These are phyloP conservation scores for Gymnoscopelus microlampas DNA, from an alignment of 2,797 vertebrate genomes.

Conservation along the genomic window DNA sequence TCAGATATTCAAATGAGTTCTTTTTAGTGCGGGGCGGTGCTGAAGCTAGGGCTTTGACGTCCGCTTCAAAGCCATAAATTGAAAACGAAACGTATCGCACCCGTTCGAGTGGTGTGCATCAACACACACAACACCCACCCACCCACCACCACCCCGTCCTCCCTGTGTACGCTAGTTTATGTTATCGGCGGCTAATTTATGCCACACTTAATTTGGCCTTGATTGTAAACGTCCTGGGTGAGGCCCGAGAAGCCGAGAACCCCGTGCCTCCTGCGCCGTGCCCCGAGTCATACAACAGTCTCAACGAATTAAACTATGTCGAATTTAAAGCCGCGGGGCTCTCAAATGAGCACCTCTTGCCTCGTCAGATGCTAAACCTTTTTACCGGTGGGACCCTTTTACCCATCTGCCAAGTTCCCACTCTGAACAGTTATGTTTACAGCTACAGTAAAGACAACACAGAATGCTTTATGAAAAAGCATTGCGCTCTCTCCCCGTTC, in stretches of 20 bases:
- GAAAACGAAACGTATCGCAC: constrained; percentile 79
- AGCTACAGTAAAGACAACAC: constrained; percentile 38
- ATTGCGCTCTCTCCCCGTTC: constrained; percentile 43
- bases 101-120: constrained; percentile 79
- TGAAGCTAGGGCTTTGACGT: constrained; percentile 71
- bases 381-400: constrained; percentile 57
- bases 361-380: constrained; percentile 54
- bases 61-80: constrained; percentile 74
- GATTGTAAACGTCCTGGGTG: constrained; percentile 81
- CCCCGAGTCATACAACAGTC: constrained; percentile 60
- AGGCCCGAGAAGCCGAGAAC: constrained; percentile 70
- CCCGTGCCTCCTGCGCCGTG: constrained; percentile 70
- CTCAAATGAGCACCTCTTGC: constrained; percentile 56
- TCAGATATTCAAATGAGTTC: constrained; percentile 80
- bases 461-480: constrained; percentile 56
- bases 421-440: constrained; percentile 52
- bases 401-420: constrained; percentile 51
- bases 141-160: constrained; percentile 59
- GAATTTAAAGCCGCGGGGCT: constrained; percentile 48
- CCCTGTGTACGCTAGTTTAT: constrained; percentile 75
- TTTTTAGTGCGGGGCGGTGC: constrained; percentile 74
- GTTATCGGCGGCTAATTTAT: constrained; percentile 83
- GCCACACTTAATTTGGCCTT: constrained; percentile 82
- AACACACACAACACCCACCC: constrained; percentile 21
- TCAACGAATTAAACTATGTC: constrained; percentile 66